Percentiles rank a stretch among this genome's conserved stretches.
Conservation (phyloP, 2,113 vertebrate species). For the Melanostigma gelatinosum region DNA sequence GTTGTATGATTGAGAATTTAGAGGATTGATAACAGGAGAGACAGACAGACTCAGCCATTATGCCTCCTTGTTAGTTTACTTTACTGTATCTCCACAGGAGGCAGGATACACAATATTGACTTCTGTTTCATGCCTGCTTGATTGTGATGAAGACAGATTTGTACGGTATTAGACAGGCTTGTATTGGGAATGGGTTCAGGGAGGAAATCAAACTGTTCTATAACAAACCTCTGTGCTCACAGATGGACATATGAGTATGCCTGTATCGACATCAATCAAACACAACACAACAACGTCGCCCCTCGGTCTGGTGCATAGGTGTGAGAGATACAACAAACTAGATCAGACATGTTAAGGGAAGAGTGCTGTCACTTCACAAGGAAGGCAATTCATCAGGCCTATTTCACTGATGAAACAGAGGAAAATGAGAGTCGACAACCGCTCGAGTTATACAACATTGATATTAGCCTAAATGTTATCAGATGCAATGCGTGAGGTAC, state of each 20-base stretch:
- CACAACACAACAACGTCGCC: conserved; percentile 39
- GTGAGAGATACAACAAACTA: conserved; percentile 43
- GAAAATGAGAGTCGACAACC: conserved; percentile 59
- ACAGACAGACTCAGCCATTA: conserved; percentile 20
- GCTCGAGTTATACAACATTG: conserved; percentile 65
- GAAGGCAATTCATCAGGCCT: conserved; percentile 58
- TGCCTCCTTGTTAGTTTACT: conserved; percentile 19
- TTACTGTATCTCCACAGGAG: conserved; percentile 37
- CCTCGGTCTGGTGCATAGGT: conserved; percentile 35
- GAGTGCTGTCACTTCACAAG: conserved; percentile 39
- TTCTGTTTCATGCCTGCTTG: conserved; percentile 57
- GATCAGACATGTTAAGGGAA: conserved; percentile 45
- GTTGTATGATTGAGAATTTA: conserved; percentile 12
- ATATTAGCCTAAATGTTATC: conserved; percentile 65
- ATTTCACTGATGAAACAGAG: conserved; percentile 60
- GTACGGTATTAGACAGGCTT: conserved; percentile 41
- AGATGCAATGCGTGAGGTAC: conserved; percentile 55
- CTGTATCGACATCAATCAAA: conserved; percentile 33
- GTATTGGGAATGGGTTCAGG: conserved; percentile 32
- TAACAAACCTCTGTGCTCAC: conserved; percentile 31
- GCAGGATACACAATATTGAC: conserved; percentile 52
- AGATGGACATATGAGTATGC: conserved; percentile 18
- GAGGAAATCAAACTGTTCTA: conserved; percentile 59
- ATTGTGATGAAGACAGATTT: conserved; percentile 66
- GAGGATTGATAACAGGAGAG: neutral